These are phyloP conservation scores for Poecilia velifera DNA, from an alignment of 2,797 vertebrate genomes.

Conservation along the genomic window DNA sequence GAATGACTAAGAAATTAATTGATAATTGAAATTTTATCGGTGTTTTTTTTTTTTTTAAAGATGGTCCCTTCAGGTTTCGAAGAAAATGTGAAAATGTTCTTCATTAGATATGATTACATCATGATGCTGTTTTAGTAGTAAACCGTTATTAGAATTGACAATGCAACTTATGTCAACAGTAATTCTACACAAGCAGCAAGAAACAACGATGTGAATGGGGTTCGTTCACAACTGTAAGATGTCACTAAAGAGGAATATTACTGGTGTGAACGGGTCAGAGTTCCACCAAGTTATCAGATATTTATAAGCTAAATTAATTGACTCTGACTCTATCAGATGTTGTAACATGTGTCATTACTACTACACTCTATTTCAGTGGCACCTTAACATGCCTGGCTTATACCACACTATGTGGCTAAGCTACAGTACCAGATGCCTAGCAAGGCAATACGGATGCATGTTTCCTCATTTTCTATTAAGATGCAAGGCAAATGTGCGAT, in stretches of 20 bases:
- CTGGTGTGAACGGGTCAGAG: background rate
- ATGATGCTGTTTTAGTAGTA: slow-evolving; percentile 50
- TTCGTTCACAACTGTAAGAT: too few relatives aligned
- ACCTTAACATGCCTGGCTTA: background rate
- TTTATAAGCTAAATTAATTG: background rate
- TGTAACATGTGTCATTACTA: background rate
- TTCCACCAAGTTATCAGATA: background rate
- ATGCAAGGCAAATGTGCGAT: background rate
- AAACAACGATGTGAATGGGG: background rate
- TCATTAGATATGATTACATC: slow-evolving; percentile 36
- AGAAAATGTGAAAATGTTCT: slow-evolving; percentile 61
- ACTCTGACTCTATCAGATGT: background rate
- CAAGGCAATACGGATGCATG: background rate
- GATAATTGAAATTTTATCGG: slow-evolving; percentile 31
- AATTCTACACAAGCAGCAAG: background rate
- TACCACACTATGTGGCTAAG: background rate
- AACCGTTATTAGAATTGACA: background rate
- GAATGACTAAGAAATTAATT: slow-evolving; percentile 48
- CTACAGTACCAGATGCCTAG: background rate
- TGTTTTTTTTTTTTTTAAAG: slow-evolving; percentile 63
- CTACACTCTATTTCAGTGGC: background rate
- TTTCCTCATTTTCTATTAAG: background rate
- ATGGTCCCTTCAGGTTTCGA: slow-evolving; percentile 60
- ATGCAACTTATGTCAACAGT: background rate
- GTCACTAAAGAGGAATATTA: background rate